Percentiles rank a stretch among this genome's conserved stretches.
Evolutionary conservation across 2,888 invertebrate genomes (phyloP).

Genomic region (Melanostoma scalare): DNA sequence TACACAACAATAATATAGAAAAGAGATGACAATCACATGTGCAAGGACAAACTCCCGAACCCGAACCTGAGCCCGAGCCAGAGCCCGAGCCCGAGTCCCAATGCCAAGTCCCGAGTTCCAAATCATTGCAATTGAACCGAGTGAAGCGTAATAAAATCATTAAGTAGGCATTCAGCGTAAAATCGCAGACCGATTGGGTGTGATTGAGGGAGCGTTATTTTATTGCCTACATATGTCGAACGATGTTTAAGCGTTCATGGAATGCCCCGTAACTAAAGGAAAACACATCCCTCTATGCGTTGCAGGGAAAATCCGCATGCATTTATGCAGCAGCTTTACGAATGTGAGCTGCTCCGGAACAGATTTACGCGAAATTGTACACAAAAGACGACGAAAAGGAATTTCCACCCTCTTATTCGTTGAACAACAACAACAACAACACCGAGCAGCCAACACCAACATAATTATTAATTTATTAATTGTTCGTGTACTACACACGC

Average conservation of each 20-base stretch:
- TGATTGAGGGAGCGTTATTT: slow-evolving; percentile 62
- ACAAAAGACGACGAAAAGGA: slow-evolving; percentile 47
- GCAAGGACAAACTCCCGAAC: slow-evolving; percentile 44
- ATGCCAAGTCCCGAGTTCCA: background rate
- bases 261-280: slow-evolving; percentile 41
- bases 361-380: slow-evolving; percentile 57
- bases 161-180: slow-evolving; percentile 70
- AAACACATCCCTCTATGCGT: slow-evolving; percentile 37
- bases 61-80: background rate
- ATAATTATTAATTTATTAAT: slow-evolving; percentile 60
- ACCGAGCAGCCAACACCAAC: slow-evolving; percentile 36
- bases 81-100: too few relatives aligned
- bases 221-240: slow-evolving; percentile 68
- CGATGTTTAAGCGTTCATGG: slow-evolving; percentile 11
- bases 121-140: slow-evolving; percentile 56
- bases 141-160: slow-evolving; percentile 71
- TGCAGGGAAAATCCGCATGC: slow-evolving; percentile 57
- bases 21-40: slow-evolving; percentile 50
- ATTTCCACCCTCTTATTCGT: slow-evolving; percentile 54
- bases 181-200: slow-evolving; percentile 66
- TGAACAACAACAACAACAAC: slow-evolving; percentile 16
- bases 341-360: slow-evolving; percentile 56
- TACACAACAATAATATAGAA: background rate
- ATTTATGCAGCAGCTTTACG: slow-evolving; percentile 26
- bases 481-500: slow-evolving; percentile 26